These are phyloP conservation scores for Tetanocera ferruginea DNA, from an alignment of 2,888 invertebrate genomes.

Conservation along the genomic window DNA sequence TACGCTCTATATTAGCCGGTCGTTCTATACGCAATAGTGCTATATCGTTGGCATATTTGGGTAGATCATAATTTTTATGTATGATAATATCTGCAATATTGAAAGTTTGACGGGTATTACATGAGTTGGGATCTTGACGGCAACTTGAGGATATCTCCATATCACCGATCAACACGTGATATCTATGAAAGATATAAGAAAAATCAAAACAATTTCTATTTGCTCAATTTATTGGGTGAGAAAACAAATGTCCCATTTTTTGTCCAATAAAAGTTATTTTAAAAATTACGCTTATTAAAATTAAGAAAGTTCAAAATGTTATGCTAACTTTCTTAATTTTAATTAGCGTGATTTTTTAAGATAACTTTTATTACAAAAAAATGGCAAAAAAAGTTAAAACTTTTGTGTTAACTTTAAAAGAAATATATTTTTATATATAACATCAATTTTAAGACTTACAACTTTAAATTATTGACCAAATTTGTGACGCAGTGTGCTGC, in stretches of 20 bases:
- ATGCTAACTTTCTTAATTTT: too few relatives aligned
- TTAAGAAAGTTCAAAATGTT: too few relatives aligned
- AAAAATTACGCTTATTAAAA: too few relatives aligned
- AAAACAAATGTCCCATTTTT: too few relatives aligned
- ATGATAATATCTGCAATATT: conserved; percentile 69
- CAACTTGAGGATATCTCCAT: conserved; percentile 72
- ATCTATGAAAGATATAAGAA: conserved; percentile 62
- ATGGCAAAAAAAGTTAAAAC: too few relatives aligned
- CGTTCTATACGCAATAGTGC: conserved; percentile 62
- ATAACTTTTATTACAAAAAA: too few relatives aligned
- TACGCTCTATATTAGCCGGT: conserved; percentile 62
- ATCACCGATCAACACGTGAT: conserved; percentile 77
- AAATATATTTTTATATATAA: too few relatives aligned
- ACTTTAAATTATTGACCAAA: conserved; percentile 69
- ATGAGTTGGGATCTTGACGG: conserved; percentile 57
- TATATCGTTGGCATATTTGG: conserved; percentile 73
- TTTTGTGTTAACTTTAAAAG: too few relatives aligned
- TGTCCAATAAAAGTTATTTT: too few relatives aligned
- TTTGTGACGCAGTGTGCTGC: conserved; percentile 81
- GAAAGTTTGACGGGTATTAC: conserved; percentile 72
- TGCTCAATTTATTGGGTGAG: too few relatives aligned
- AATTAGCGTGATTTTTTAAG: too few relatives aligned
- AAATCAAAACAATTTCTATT: too few relatives aligned
- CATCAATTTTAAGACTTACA: conserved; percentile 61
- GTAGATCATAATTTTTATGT: conserved; percentile 72